Evolutionary conservation across 2,113 vertebrate species (phyloP).

Genomic region (Isurus oxyrinchus): DNA sequence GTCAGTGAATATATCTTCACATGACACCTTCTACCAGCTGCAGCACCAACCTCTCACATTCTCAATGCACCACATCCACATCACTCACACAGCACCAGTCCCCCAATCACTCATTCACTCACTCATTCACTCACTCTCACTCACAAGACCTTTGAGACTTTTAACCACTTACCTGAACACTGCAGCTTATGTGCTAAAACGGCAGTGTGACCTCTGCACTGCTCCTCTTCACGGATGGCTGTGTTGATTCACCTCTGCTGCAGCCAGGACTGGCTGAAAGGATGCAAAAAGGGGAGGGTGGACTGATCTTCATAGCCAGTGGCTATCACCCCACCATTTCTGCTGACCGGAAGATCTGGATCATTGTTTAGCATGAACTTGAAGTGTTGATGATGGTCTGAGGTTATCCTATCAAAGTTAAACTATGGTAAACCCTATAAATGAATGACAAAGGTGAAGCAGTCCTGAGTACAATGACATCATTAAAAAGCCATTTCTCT

Average conservation of each 20-base stretch:
- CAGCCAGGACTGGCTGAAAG: neutral
- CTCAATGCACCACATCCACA: no score
- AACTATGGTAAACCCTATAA: neutral
- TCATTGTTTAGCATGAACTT: neutral
- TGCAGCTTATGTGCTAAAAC: neutral
- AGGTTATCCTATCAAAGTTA: neutral
- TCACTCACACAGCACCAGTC: no score
- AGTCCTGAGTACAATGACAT: neutral
- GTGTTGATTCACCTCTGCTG: neutral
- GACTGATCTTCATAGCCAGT: no score
- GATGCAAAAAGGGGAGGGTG: no score
- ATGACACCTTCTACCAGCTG: no score
- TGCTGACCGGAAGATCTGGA: neutral
- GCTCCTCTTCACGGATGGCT: neutral
- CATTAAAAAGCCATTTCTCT: neutral
- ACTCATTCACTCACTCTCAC: no score
- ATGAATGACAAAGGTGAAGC: neutral
- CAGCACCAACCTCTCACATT: no score
- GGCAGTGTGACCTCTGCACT: neutral
- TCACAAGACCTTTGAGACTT: neutral
- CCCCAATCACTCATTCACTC: no score
- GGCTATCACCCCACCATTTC: no score
- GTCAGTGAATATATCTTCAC: no score
- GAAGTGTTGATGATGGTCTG: neutral
- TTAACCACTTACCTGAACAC: neutral